Evolutionary conservation across 2,888 invertebrate genomes (phyloP).

Genomic region (Archaeoteleia sp.): DNA sequence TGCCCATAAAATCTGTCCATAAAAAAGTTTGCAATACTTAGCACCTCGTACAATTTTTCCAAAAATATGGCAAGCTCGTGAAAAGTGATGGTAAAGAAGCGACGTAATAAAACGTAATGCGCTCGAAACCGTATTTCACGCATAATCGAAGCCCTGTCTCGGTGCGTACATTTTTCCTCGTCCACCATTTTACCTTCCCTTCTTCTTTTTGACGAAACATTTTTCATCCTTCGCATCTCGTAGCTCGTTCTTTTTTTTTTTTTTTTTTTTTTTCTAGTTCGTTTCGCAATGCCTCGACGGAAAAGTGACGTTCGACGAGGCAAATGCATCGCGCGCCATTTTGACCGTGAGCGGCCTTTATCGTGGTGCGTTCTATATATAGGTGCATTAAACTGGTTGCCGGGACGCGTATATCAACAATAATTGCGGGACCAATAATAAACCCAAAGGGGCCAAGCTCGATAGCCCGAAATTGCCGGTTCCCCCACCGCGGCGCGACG

Average conservation of each 20-base stretch:
- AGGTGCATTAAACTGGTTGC: conserved; percentile 64
- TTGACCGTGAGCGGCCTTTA: conserved; percentile 66
- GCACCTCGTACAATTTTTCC: conserved; percentile 11
- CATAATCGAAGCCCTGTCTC: conserved; percentile 6
- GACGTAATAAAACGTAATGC: conserved; percentile 3
- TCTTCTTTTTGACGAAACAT: not conserved
- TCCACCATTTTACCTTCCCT: not conserved
- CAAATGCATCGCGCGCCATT: conserved; percentile 68
- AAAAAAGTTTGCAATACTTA: not conserved
- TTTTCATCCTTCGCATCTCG: too few species aligned
- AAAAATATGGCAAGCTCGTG: too few species aligned
- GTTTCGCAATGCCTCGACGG: too few species aligned
- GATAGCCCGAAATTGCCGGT: conserved; percentile 75
- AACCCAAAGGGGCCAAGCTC: conserved; percentile 73
- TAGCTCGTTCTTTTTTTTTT: conserved; percentile 1
- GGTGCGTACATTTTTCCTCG: too few species aligned
- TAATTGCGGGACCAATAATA: conserved; percentile 75
- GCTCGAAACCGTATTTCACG: not conserved
- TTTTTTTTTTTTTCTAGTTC: not conserved
- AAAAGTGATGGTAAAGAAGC: too few species aligned
- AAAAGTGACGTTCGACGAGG: not conserved
- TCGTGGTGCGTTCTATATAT: conserved; percentile 65
- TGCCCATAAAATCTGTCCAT: conserved; percentile 5
- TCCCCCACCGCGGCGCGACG: conserved; percentile 66
- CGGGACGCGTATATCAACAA: conserved; percentile 71